These are phyloP conservation scores for Umimayanthus kanabou DNA, from an alignment of 92 coral and sea anemone species.

Conservation along the genomic window DNA sequence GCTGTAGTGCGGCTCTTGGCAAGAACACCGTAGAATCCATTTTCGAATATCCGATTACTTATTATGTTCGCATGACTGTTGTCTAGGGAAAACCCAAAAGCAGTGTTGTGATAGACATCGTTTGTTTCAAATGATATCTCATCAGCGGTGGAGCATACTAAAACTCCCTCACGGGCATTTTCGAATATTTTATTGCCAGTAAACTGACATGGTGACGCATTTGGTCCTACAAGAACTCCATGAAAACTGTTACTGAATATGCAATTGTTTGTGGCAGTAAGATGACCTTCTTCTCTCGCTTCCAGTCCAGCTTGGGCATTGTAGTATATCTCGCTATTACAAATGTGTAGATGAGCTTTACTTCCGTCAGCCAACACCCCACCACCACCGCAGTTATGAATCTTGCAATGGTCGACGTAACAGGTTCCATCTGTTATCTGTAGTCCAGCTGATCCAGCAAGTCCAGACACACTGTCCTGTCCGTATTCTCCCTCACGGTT, in stretches of 20 bases:
- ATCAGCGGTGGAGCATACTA: too few relatives aligned
- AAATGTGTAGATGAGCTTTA: conserved; percentile 27
- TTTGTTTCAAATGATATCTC: conserved; percentile 18
- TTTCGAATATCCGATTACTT: conserved; percentile 64
- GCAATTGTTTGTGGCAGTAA: conserved; percentile 49
- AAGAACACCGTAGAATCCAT: conserved; percentile 64
- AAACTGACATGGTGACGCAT: conserved; percentile 53
- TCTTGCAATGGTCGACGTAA: conserved; percentile 51
- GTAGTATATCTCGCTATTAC: conserved; percentile 52
- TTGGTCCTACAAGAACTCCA: conserved; percentile 63
- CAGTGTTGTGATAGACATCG: conserved; percentile 66
- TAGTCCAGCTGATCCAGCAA: conserved; percentile 51
- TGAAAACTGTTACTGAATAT: conserved; percentile 53
- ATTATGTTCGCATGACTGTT: neutral
- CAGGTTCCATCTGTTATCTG: conserved; percentile 27
- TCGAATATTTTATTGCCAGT: conserved; percentile 58
- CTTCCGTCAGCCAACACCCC: conserved; percentile 45
- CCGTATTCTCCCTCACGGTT: conserved; percentile 65
- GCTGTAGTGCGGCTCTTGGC: conserved; percentile 51
- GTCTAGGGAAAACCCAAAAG: conserved; percentile 66
- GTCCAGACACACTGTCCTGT: conserved; percentile 42
- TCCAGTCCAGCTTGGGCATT: conserved; percentile 71
- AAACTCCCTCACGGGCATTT: conserved; percentile 65
- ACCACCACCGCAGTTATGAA: conserved; percentile 65
- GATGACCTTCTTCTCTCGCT: conserved; percentile 62